Evolutionary conservation across 2,888 invertebrate species (phyloP).

Genomic region (Pristionchus fissidentatus): DNA sequence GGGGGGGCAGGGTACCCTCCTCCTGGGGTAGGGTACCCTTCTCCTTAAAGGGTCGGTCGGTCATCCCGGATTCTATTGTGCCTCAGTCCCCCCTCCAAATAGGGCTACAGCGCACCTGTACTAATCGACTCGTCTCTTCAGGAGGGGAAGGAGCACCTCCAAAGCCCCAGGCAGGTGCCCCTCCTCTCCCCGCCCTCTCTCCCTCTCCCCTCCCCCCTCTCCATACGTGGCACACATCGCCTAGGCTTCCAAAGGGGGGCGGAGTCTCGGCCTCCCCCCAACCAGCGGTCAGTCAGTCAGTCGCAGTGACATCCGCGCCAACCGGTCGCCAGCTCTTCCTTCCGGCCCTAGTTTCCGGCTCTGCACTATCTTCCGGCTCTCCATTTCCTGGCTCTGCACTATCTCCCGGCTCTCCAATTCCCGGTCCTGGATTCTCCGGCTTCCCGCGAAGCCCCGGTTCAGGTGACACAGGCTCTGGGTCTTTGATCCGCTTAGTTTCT

Average conservation of each 20-base stretch:
- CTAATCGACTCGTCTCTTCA: no score
- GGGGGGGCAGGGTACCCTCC: not conserved
- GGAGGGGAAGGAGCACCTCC: no score
- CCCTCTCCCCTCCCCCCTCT: no score
- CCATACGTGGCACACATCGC: no score
- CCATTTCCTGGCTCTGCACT: not conserved
- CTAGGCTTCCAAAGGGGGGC: not conserved
- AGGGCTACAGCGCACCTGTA: slow-evolving; percentile 36
- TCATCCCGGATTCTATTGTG: not conserved
- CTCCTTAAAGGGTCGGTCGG: not conserved
- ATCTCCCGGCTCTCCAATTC: no score
- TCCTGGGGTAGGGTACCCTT: not conserved
- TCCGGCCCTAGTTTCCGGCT: not conserved
- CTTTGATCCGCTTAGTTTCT: no score
- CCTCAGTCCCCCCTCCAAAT: no score
- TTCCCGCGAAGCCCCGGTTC: not conserved
- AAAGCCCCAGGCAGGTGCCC: no score
- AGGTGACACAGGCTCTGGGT: not conserved
- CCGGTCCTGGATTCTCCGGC: not conserved
- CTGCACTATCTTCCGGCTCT: no score
- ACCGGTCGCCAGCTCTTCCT: not conserved
- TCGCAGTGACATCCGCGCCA: not conserved
- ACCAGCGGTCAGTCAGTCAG: not conserved
- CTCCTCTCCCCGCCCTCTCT: no score
- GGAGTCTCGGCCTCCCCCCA: not conserved